A percentile compares a stretch with the other conserved stretches of the same genome.
phyloP scores from a whole-genome alignment of 2,797 vertebrate genomes.

The Luscinia luscinia region DNA sequence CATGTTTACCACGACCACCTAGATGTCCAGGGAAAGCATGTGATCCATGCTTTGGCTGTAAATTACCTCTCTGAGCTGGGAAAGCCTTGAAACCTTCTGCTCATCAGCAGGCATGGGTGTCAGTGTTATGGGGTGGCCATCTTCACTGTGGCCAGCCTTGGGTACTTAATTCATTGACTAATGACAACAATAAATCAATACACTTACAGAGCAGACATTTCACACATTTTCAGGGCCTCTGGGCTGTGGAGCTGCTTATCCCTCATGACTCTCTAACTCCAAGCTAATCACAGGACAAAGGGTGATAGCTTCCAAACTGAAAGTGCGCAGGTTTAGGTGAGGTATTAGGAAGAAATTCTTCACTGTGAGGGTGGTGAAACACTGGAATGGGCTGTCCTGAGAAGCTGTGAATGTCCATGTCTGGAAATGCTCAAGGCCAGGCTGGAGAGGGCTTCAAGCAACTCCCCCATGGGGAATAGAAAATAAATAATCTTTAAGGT shows the following conservation, averaged over 20 bases:
- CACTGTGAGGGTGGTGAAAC: neutral
- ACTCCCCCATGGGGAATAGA: too few relatives aligned
- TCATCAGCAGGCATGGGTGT: neutral
- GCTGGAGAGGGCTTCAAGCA: neutral
- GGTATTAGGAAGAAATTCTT: neutral
- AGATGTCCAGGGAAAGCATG: neutral
- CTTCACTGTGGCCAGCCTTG: neutral
- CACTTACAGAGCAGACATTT: neutral
- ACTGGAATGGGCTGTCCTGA: neutral
- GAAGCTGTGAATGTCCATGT: neutral
- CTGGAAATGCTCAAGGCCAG: neutral
- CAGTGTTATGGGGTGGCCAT: neutral
- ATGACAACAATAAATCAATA: neutral
- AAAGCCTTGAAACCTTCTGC: neutral
- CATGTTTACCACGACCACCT: neutral
- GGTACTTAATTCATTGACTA: neutral
- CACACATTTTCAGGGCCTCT: neutral
- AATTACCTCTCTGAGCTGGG: neutral
- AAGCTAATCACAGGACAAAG: neutral
- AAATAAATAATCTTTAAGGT: neutral
- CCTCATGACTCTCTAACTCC: rapidly evolving
- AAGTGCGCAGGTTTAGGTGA: neutral
- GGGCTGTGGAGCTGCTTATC: neutral
- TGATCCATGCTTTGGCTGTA: neutral
- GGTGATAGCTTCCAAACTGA: neutral